Percentiles rank a stretch among this genome's conserved stretches.
Evolutionary conservation across 2,113 vertebrate genomes (phyloP).

Genomic region (Tichodroma muraria): DNA sequence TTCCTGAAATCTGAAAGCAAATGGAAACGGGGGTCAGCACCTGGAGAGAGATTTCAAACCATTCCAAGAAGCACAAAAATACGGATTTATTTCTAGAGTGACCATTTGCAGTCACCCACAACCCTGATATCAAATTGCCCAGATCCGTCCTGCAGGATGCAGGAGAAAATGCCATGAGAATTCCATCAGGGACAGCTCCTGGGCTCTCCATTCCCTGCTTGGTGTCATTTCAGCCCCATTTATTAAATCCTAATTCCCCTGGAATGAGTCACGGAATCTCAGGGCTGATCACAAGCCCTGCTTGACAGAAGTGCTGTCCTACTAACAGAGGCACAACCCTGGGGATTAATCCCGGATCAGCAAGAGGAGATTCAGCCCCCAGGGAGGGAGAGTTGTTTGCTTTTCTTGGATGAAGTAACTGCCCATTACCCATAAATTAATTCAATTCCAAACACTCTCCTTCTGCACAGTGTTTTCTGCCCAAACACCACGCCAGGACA

Average conservation of each 20-base stretch:
- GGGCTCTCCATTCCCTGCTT: neutral
- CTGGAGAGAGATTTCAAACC: neutral
- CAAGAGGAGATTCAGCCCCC: neutral
- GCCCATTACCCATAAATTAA: neutral
- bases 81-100: neutral
- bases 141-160: neutral
- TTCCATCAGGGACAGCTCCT: neutral
- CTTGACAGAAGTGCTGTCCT: neutral
- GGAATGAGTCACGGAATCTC: neutral
- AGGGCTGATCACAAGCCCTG: neutral
- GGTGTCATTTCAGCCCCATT: neutral
- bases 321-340: neutral
- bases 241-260: neutral
- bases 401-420: neutral
- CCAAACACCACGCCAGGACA: neutral
- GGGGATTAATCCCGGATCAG: neutral
- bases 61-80: neutral
- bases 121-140: neutral
- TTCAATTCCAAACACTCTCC: neutral
- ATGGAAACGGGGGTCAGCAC: neutral
- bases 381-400: neutral
- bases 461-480: neutral
- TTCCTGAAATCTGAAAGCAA: slow-evolving; percentile 84
- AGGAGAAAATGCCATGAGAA: neutral
- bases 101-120: neutral